Base-by-base conservation (phyloP, 30 jellyfish, hydroid and myxozoan species). In the Hydra vulgaris region DNA sequence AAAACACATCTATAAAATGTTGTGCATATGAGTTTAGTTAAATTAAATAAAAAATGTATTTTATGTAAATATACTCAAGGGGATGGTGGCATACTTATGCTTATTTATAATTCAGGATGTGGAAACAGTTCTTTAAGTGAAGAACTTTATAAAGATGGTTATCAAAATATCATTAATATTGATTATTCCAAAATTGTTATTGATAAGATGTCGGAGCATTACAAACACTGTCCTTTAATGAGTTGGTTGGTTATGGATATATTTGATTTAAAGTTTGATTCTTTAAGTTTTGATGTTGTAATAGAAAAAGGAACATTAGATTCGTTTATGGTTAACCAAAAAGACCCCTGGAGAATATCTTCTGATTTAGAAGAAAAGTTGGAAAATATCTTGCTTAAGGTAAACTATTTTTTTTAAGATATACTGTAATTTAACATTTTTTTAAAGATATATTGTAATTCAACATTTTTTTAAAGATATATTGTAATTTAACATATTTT, bases 291-390 rank as follows among this genome's bases (percentile, higher is more conserved):
- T 71, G 79, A 71, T 71, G 79, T 71, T 71, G 79, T 71, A 23
- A 71, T 71, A 23, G 79, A 71, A 20, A 71, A 71, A 71, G 79
- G 79, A 17, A 71, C 79, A 17, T 71, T 71, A 71, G 79, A 71
- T 20, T 27, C 79, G 0, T 23, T 71, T n/a, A 27, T 71, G 79
- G 79, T 71, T 71, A 53, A 18, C 1, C 56, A 71, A 20, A 71
- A 71, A 20, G 79, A 71, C 20, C 79, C 79, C 17, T 71, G 79
- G 79, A 15, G 27, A 15, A 0, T 71, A 20, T 71, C 79, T 20
- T 27, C 27, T 15, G 79, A 71, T 15, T 21, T 27, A 15, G 79
- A 71, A 20, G 27, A 71, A 71, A 71, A 27, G 17, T 23, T 71
- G 79, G 1, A 71, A 15, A 23, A 53, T 53, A 20, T 71, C 18